These are phyloP conservation scores for Atractosteus spatula DNA, from an alignment of 2,113 vertebrate genomes.

Conservation along the genomic window DNA sequence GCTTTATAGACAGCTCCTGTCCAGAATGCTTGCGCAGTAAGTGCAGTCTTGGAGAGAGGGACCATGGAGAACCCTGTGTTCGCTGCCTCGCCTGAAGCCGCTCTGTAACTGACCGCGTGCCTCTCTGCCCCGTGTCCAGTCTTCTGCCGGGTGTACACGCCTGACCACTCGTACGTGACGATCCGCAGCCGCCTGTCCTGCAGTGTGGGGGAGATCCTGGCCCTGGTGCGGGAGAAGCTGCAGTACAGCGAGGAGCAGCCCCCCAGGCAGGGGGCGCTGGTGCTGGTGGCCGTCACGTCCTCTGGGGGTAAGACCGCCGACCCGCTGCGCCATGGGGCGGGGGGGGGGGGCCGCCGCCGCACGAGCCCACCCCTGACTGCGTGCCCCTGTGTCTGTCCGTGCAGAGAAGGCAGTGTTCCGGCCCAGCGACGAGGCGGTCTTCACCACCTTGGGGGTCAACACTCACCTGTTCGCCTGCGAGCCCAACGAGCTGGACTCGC, in stretches of 20 bases:
- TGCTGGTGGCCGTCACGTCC: slow-evolving; percentile 87
- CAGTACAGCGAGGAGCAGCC: slow-evolving; percentile 92
- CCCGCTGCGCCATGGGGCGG: neutral
- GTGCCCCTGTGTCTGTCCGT: slow-evolving; percentile 12
- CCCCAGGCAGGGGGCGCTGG: slow-evolving; percentile 73
- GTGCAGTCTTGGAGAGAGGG: no score
- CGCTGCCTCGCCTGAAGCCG: no score
- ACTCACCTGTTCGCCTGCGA: slow-evolving; percentile 95
- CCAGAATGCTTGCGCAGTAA: no score
- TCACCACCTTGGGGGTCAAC: slow-evolving; percentile 95
- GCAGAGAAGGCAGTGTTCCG: slow-evolving; percentile 90
- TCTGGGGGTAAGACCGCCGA: slow-evolving; percentile 73
- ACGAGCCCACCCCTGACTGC: neutral
- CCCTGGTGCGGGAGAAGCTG: slow-evolving; percentile 87
- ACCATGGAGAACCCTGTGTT: no score
- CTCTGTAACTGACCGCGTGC: neutral
- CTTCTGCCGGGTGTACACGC: slow-evolving; percentile 95
- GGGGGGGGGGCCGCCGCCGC: no score
- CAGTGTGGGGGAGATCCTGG: slow-evolving; percentile 90
- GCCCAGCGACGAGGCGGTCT: slow-evolving; percentile 91
- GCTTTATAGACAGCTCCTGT: no score
- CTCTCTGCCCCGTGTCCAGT: slow-evolving; percentile 56
- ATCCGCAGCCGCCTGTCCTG: slow-evolving; percentile 93
- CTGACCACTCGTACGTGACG: slow-evolving; percentile 94
- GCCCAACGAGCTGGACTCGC: slow-evolving; percentile 74